Evolutionary conservation across 2,797 vertebrate genomes (phyloP).

Genomic region (Helicolenus hilgendorfi): DNA sequence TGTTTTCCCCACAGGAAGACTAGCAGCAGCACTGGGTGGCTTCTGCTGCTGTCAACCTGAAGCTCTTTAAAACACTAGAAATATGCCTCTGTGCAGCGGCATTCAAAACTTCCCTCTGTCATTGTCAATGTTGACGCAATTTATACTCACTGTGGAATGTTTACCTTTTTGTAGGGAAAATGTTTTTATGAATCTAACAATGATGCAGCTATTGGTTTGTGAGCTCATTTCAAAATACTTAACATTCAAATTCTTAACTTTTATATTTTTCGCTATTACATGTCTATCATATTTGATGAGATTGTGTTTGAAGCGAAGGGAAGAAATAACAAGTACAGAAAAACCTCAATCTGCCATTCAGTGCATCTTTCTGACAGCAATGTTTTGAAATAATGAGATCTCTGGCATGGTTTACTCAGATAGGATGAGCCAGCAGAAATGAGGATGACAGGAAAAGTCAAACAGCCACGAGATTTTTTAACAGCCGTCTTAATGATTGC

Average conservation of each 20-base stretch:
- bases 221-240: background rate
- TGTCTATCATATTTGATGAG: constrained; percentile 25
- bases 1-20: constrained; percentile 14
- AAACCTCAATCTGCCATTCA: constrained; percentile 52
- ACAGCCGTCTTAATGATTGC: constrained; percentile 33
- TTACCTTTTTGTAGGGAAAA: constrained; percentile 9
- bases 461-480: constrained; percentile 42
- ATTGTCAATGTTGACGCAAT: constrained; percentile 13
- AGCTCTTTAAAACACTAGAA: constrained; percentile 8
- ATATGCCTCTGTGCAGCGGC: constrained; percentile 6
- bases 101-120: constrained; percentile 25
- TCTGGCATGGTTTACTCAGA: constrained; percentile 21
- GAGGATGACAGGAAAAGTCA: constrained; percentile 68
- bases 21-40: background rate
- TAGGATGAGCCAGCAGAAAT: constrained; percentile 65
- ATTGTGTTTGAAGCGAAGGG: constrained; percentile 34
- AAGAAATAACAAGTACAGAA: constrained; percentile 15
- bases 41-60: constrained; percentile 36
- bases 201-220: constrained; percentile 26
- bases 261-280: background rate
- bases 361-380: constrained; percentile 52
- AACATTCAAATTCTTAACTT: constrained; percentile 12
- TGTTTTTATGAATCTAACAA: constrained; percentile 12
- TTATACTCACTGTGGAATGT: background rate
- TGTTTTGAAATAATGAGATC: constrained; percentile 66